These are phyloP conservation scores for Drosophila bocqueti DNA, from an alignment of 1,140 invertebrate genomes.

Conservation along the genomic window DNA sequence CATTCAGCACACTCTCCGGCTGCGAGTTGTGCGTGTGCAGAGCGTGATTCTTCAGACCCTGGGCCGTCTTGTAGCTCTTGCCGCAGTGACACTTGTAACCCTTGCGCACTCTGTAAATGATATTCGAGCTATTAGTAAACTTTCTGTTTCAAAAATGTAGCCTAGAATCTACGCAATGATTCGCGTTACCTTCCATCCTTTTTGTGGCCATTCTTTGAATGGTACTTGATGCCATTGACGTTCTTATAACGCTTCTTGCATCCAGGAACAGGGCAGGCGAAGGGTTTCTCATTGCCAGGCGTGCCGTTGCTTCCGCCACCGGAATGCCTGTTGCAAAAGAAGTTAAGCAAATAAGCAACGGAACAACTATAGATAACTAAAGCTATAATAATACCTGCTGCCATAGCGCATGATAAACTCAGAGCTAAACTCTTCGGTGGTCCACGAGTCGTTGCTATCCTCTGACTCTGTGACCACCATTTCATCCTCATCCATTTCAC, in stretches of 20 bases:
- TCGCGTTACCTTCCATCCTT: constrained; percentile 90
- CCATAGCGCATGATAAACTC: constrained; percentile 91
- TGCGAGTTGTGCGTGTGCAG: constrained; percentile 86
- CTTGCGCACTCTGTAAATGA: constrained; percentile 89
- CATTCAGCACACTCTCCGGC: constrained; percentile 71
- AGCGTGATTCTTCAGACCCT: constrained; percentile 91
- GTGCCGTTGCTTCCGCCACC: constrained; percentile 82
- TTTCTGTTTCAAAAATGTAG: background rate
- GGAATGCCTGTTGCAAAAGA: constrained; percentile 68
- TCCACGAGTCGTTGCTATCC: constrained; percentile 93
- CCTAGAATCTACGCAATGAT: background rate
- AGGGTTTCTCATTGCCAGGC: constrained; percentile 89
- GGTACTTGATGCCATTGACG: constrained; percentile 95
- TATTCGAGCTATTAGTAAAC: constrained; percentile 17
- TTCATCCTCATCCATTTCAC: constrained; percentile 89
- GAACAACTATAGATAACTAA: background rate
- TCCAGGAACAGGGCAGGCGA: constrained; percentile 92
- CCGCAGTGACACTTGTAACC: constrained; percentile 92
- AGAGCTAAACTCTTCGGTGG: constrained; percentile 91
- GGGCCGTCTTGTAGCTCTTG: constrained; percentile 92
- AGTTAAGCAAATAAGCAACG: background rate
- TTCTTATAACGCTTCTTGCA: constrained; percentile 95
- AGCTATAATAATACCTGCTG: constrained; percentile 86
- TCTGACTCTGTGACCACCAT: constrained; percentile 88
- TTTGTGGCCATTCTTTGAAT: constrained; percentile 93